These are phyloP conservation scores for Anastatus disparis DNA, from an alignment of 1,140 invertebrate genomes.

Conservation along the genomic window DNA sequence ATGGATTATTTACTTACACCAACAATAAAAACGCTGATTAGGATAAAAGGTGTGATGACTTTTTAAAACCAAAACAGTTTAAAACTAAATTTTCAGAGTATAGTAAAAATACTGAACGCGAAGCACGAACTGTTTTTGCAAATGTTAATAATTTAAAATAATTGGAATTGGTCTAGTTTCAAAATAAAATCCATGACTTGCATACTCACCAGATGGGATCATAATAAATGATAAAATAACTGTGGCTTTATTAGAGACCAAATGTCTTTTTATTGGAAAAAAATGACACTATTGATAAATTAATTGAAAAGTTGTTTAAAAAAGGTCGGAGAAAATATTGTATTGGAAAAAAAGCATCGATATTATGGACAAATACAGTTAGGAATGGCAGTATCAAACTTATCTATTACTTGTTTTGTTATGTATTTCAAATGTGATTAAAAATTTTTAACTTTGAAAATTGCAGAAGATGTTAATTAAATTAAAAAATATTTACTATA, in stretches of 20 bases:
- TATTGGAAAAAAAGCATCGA: constrained; percentile 37
- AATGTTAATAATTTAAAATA: background rate
- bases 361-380: too few relatives aligned
- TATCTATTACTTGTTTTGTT: constrained; percentile 32
- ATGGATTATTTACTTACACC: too few relatives aligned
- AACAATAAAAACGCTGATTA: constrained; percentile 21
- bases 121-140: constrained; percentile 22
- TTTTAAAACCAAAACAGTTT: constrained; percentile 19
- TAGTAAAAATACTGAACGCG: constrained; percentile 21
- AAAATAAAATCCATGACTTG: constrained; percentile 34
- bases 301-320: background rate
- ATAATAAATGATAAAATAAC: constrained; percentile 24
- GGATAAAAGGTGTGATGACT: constrained; percentile 17
- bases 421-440: constrained; percentile 39
- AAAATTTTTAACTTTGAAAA: too few relatives aligned
- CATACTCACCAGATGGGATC: constrained; percentile 38
- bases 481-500: too few relatives aligned
- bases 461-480: too few relatives aligned
- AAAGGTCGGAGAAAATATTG: constrained; percentile 1
- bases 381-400: constrained; percentile 41
- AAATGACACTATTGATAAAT: background rate
- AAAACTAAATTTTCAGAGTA: constrained; percentile 11
- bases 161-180: constrained; percentile 32
- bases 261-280: constrained; percentile 7
- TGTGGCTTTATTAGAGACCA: constrained; percentile 41